Base-by-base conservation (phyloP, 2,888 invertebrate genomes). In the Cyrtodaria siliqua region DNA sequence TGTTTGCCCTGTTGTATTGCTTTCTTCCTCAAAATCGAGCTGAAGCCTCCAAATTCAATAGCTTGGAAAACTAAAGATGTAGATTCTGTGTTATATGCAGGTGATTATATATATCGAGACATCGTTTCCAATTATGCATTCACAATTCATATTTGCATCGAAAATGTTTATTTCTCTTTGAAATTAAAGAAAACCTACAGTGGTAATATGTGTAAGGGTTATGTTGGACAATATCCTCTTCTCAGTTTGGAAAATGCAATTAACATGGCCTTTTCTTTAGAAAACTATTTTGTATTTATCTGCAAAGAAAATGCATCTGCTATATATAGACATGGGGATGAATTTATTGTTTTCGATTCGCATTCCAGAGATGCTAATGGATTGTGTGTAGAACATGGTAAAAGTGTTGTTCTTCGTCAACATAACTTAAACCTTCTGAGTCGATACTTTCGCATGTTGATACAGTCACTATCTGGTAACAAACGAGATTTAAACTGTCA, bases 301-400 rank as follows among this genome's bases (percentile, higher is more conserved):
- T 61, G 49, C 20, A 47, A 27, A 52, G 62, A 24, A 38, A 38
- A 38, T 52, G 59, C 67, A 38, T 14, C 26, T 47, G 67, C 59
- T n/a, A 57, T 67, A 27, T 40, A 42, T 23, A 2, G n/a, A 27
- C 40, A 59, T 38, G 23, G n/a, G 27, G 40, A 33, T 33, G 12
- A 49, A 4, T 67, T 67, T 24, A 27, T 67, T 56, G 56, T 67
- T 23, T 57, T 59, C 59, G 67, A 67, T 29, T 50, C 59, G 14
- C 67, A 67, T 67, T 24, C 67, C 16, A 57, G 67, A 50, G 29
- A 67, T 49, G 20, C 12, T 9, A 18, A 59, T 27, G 67, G 67
- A 18, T 24, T 33, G 6, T 66, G 18, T 29, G 6, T 14, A 29
- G 23, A 9, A 18, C 20, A 66, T 47, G 66, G 56, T 12, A 66